phyloP scores from a whole-genome alignment of 2,113 vertebrate genomes.

The Heteronetta atricapilla region DNA sequence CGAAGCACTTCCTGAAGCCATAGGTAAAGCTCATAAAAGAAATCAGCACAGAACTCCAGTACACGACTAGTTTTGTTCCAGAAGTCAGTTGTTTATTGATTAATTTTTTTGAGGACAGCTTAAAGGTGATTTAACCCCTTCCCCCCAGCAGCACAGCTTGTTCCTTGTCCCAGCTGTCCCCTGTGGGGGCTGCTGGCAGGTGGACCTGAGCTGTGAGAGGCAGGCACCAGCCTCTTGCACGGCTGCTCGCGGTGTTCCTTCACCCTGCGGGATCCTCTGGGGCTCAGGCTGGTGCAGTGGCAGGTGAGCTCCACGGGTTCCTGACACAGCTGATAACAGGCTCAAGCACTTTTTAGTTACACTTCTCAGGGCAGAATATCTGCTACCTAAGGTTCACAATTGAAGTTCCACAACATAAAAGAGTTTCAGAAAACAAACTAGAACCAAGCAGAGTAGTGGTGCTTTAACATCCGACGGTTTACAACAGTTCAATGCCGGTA shows the following conservation, averaged over 20 bases:
- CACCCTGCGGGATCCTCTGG: neutral
- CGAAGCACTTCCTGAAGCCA: fast-evolving
- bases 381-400: neutral
- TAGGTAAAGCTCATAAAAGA: neutral
- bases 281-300: neutral
- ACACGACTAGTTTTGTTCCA: neutral
- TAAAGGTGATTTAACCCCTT: neutral
- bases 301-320: neutral
- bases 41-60: neutral
- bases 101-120: neutral
- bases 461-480: neutral
- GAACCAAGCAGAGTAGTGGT: neutral
- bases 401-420: slow-evolving; percentile 22
- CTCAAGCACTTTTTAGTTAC: neutral
- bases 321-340: fast-evolving
- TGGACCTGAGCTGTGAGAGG: neutral
- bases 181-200: neutral
- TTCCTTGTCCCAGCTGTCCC: neutral
- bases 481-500: neutral
- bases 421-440: neutral
- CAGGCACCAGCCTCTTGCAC: neutral
- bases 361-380: neutral
- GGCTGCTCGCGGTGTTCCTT: fast-evolving
- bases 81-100: slow-evolving; percentile 3
- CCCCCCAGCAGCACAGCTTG: neutral